These are phyloP conservation scores for Cebidichthys violaceus DNA, from an alignment of 2,113 vertebrate species.

Conservation along the genomic window DNA sequence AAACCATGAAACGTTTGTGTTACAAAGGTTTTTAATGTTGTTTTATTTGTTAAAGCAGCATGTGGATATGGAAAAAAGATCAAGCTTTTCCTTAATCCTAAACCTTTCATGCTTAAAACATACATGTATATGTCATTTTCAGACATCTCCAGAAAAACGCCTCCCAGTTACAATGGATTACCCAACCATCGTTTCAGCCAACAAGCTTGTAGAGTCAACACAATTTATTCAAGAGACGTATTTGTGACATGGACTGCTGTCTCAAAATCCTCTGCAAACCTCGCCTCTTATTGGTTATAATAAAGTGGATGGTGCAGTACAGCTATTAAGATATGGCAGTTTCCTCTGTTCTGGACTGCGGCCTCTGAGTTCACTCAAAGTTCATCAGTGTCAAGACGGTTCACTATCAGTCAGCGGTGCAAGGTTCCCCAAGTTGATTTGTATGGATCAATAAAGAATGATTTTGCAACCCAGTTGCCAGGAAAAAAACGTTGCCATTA, in stretches of 20 bases:
- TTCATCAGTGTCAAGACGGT: neutral
- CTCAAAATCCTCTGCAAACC: neutral
- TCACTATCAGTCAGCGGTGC: neutral
- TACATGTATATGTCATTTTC: conserved; percentile 13
- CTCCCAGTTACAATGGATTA: neutral
- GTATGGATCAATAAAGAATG: too few species aligned
- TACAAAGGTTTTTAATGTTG: neutral
- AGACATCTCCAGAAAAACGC: neutral
- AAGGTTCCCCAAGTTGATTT: too few species aligned
- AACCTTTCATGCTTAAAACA: conserved; percentile 12
- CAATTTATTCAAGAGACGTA: neutral
- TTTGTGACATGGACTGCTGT: neutral
- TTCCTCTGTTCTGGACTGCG: neutral
- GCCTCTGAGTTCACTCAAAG: neutral
- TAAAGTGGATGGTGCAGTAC: neutral
- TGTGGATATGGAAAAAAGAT: neutral
- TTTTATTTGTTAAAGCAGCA: conserved; percentile 20
- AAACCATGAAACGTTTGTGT: neutral
- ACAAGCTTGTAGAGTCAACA: neutral
- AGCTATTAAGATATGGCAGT: neutral
- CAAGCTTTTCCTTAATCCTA: neutral
- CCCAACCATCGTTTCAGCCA: neutral
- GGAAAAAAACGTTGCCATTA: too few species aligned
- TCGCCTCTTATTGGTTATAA: neutral
- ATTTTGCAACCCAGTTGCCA: too few species aligned